These are phyloP conservation scores for Rissa tridactyla DNA, from an alignment of 2,113 vertebrate genomes.

Conservation along the genomic window DNA sequence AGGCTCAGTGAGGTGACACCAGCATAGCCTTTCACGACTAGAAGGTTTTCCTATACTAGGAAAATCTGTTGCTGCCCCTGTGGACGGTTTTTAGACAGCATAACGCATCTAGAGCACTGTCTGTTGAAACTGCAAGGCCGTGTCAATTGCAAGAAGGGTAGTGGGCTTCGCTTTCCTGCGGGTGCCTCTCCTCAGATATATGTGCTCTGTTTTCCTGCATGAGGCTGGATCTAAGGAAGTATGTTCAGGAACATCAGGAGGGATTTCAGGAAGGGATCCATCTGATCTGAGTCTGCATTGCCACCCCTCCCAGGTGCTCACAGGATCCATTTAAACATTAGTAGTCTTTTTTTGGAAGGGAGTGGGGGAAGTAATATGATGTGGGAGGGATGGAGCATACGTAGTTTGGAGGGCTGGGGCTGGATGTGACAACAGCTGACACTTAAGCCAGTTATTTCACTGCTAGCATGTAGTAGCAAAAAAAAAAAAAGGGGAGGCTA, in stretches of 20 bases:
- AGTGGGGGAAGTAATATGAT: background rate
- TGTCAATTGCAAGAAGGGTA: background rate
- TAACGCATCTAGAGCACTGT: background rate
- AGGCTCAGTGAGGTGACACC: background rate
- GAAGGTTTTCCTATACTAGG: background rate
- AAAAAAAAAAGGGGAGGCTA: background rate
- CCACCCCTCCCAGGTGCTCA: background rate
- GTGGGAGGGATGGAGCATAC: background rate
- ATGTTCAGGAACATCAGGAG: background rate
- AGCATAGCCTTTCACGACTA: background rate
- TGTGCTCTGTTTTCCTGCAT: background rate
- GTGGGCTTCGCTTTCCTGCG: background rate
- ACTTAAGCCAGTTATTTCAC: background rate
- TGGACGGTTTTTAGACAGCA: background rate
- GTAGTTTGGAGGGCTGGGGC: background rate
- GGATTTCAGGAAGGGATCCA: background rate
- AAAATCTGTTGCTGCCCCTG: background rate
- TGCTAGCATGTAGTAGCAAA: background rate
- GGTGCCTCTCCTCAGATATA: rapidly evolving
- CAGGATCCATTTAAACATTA: background rate
- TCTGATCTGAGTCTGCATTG: background rate
- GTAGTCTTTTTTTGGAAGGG: background rate
- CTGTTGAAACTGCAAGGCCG: background rate
- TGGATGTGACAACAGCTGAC: background rate
- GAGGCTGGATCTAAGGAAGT: background rate